These are phyloP conservation scores for Bursaphelenchus mucronatus DNA, from an alignment of 1,140 invertebrate genomes.

Conservation along the genomic window DNA sequence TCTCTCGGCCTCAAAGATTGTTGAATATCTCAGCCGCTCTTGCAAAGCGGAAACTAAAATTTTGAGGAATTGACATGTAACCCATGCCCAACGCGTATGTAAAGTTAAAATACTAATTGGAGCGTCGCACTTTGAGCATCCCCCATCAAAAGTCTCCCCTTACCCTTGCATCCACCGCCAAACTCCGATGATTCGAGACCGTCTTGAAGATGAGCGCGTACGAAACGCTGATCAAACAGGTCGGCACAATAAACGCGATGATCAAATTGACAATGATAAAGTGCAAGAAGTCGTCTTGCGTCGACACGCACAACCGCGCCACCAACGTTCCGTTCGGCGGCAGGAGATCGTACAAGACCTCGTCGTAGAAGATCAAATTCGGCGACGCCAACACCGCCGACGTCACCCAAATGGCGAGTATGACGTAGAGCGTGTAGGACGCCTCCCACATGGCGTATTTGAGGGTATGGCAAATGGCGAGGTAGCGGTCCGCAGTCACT, in stretches of 20 bases:
- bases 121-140: too few relatives aligned
- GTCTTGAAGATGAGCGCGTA: conserved; percentile 53
- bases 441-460: conserved; percentile 44
- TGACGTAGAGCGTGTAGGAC: conserved; percentile 48
- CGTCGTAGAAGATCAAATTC: conserved; percentile 48
- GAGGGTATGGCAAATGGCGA: conserved; percentile 58
- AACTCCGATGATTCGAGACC: conserved; percentile 48
- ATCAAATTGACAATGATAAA: conserved; percentile 56
- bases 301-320: conserved; percentile 49
- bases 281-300: conserved; percentile 46
- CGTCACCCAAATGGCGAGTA: conserved; percentile 49
- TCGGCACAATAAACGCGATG: conserved; percentile 54
- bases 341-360: conserved; percentile 46
- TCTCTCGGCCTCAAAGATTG: too few relatives aligned
- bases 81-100: too few relatives aligned
- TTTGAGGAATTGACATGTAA: too few relatives aligned
- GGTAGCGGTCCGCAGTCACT: conserved; percentile 50
- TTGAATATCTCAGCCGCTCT: too few relatives aligned
- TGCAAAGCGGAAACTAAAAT: too few relatives aligned
- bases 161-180: conserved; percentile 77
- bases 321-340: conserved; percentile 37
- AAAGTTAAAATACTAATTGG: too few relatives aligned
- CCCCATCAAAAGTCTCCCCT: too few relatives aligned
- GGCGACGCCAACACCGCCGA: conserved; percentile 47
- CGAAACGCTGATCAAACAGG: conserved; percentile 49